These are phyloP conservation scores for Blomia tropicalis DNA, from an alignment of 2,888 invertebrate species.

Conservation along the genomic window DNA sequence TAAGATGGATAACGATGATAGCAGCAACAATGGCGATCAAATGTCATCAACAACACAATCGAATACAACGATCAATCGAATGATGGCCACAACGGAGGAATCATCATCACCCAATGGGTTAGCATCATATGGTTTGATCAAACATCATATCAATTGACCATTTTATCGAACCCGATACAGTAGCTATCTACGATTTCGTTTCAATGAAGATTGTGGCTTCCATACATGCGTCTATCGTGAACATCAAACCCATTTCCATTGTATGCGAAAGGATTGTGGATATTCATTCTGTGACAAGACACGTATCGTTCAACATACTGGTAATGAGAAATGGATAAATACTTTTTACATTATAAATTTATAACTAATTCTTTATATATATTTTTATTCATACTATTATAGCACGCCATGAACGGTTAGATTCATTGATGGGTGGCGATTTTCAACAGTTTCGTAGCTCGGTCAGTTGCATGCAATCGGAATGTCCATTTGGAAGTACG, in stretches of 20 bases:
- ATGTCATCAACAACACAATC: no score
- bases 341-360: neutral
- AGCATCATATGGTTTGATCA: slow-evolving; percentile 35
- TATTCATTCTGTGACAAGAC: slow-evolving; percentile 94
- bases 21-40: neutral
- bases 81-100: slow-evolving; percentile 35
- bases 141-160: neutral
- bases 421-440: slow-evolving; percentile 84
- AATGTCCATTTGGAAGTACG: slow-evolving; percentile 52
- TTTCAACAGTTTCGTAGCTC: slow-evolving; percentile 83
- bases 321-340: slow-evolving; percentile 3
- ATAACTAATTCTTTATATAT: neutral
- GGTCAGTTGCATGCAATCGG: slow-evolving; percentile 64
- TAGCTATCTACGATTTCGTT: slow-evolving; percentile 50
- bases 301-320: slow-evolving; percentile 75
- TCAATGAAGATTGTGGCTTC: slow-evolving; percentile 79
- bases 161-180: neutral
- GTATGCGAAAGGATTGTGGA: slow-evolving; percentile 73
- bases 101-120: slow-evolving; percentile 80
- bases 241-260: slow-evolving; percentile 90
- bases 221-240: slow-evolving; percentile 77
- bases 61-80: no score
- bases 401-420: slow-evolving; percentile 76
- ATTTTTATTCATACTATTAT: no score
- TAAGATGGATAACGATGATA: neutral